Conservation (phyloP, 2,113 vertebrate genomes). For the Brachyhypopomus occidentalis region DNA sequence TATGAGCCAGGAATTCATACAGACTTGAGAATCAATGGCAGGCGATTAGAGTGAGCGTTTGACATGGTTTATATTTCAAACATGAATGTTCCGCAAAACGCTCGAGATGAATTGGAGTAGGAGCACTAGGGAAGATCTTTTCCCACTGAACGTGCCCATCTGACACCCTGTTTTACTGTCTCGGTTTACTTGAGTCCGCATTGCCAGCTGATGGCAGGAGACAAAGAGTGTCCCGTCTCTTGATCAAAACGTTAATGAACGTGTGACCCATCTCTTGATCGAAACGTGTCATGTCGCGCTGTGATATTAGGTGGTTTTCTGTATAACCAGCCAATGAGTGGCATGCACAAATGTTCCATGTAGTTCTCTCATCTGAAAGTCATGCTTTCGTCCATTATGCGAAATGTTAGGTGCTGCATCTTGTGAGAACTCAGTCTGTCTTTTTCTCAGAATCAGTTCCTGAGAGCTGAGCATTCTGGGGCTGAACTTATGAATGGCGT, state of each 20-base stretch:
- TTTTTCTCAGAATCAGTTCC: conserved; percentile 18
- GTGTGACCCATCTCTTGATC: not conserved
- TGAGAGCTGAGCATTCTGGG: conserved; percentile 9
- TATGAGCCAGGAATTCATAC: conserved; percentile 26
- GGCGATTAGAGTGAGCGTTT: conserved; percentile 11
- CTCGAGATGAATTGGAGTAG: not conserved
- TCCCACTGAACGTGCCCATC: conserved; percentile 32
- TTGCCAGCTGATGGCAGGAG: not conserved
- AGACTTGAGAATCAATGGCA: conserved; percentile 15
- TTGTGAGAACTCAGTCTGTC: not conserved
- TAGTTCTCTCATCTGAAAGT: not conserved
- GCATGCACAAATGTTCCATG: not conserved
- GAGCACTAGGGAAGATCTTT: conserved; percentile 23
- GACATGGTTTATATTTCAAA: conserved; percentile 2
- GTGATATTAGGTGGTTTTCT: not conserved
- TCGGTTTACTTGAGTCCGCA: not conserved
- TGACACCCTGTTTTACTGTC: not conserved
- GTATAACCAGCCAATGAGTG: not conserved
- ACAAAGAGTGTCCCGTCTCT: not conserved
- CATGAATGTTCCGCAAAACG: not conserved
- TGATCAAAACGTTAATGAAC: conserved; percentile 22
- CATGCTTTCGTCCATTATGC: not conserved
- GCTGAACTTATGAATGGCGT: conserved; percentile 29
- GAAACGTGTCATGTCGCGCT: not conserved
- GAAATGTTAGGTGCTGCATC: not conserved